phyloP scores from a whole-genome alignment of 2,888 invertebrate genomes.

The Parnassius apollo region DNA sequence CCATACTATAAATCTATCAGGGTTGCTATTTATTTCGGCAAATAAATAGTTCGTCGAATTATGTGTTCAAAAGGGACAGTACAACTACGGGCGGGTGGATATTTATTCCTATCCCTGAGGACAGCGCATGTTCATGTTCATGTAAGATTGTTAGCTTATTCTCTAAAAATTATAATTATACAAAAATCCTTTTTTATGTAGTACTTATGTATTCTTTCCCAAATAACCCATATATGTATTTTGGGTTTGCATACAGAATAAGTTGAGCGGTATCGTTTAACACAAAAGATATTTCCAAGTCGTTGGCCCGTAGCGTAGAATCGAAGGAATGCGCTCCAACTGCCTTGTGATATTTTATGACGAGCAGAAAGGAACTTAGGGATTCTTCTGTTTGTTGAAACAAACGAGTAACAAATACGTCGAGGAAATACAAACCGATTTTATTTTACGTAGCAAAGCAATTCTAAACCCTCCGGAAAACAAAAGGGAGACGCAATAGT shows the following conservation, averaged over 20 bases:
- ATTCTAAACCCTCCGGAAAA: conserved; percentile 64
- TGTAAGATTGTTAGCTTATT: too few relatives aligned
- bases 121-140: too few relatives aligned
- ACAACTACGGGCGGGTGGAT: too few relatives aligned
- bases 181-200: too few relatives aligned
- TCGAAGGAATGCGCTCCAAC: conserved; percentile 64
- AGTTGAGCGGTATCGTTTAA: conserved; percentile 46
- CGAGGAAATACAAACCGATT: conserved; percentile 68
- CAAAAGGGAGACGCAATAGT: conserved; percentile 51
- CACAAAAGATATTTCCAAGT: conserved; percentile 64
- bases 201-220: too few relatives aligned
- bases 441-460: conserved; percentile 58
- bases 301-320: conserved; percentile 54
- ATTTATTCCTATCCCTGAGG: too few relatives aligned
- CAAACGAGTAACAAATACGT: conserved; percentile 65
- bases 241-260: conserved; percentile 16
- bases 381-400: conserved; percentile 67
- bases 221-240: conserved; percentile 19
- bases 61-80: too few relatives aligned
- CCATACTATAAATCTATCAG: too few relatives aligned
- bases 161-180: too few relatives aligned
- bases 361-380: conserved; percentile 59
- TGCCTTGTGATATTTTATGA: conserved; percentile 70
- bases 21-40: too few relatives aligned
- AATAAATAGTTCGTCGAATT: too few relatives aligned